Conservation (phyloP, 1,140 invertebrate genomes). For the Andricus grossulariae region DNA sequence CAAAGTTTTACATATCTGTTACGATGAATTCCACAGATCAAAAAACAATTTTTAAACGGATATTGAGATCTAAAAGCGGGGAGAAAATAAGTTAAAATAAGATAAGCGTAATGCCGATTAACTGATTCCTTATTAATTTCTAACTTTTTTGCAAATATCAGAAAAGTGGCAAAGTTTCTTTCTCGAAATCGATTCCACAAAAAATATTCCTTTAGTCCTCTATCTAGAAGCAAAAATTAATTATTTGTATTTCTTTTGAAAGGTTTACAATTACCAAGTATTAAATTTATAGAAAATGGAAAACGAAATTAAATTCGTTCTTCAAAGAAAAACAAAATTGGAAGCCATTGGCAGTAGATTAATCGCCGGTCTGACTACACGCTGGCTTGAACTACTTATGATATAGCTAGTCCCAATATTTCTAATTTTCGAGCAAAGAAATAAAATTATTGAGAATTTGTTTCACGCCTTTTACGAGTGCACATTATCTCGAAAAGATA, state of each 20-base stretch:
- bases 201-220: no score
- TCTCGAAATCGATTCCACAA: no score
- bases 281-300: neutral
- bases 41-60: neutral
- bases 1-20: neutral
- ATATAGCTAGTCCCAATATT: conserved; percentile 17
- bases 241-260: no score
- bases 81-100: neutral
- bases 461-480: conserved; percentile 4
- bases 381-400: conserved; percentile 3
- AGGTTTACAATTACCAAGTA: neutral
- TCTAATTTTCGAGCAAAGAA: neutral
- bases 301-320: neutral
- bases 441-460: neutral
- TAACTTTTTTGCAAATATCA: no score
- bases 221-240: no score
- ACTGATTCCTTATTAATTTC: no score
- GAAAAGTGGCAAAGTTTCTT: no score
- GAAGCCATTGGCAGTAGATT: neutral
- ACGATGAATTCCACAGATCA: conserved; percentile 6
- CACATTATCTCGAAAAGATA: neutral
- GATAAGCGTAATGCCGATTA: neutral
- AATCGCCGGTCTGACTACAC: neutral
- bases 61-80: neutral
- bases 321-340: neutral